Conservation (phyloP, 2,113 vertebrate genomes). For the Oryzias melastigma region DNA sequence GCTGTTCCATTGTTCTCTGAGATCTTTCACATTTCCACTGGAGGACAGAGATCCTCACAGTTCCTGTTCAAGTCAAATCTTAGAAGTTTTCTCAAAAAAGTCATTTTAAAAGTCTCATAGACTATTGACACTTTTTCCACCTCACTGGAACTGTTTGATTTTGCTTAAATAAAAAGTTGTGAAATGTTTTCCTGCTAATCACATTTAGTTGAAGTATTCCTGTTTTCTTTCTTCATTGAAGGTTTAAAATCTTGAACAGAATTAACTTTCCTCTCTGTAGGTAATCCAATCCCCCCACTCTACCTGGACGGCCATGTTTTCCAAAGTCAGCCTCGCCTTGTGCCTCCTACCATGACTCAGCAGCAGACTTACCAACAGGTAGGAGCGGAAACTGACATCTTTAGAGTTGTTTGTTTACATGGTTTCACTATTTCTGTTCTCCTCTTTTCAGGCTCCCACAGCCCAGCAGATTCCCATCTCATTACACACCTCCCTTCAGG, state of each 20-base stretch:
- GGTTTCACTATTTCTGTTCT: constrained; percentile 11
- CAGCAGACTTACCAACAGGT: constrained; percentile 98
- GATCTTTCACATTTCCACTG: too few relatives aligned
- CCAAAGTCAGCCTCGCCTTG: constrained; percentile 92
- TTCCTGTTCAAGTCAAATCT: too few relatives aligned
- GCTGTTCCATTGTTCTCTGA: too few relatives aligned
- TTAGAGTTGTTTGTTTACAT: not conserved
- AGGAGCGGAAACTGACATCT: not conserved
- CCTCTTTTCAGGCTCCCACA: constrained; percentile 82
- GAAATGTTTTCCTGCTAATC: not conserved
- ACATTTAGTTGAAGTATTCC: not conserved
- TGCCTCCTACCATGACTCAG: constrained; percentile 93
- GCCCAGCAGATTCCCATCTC: constrained; percentile 98
- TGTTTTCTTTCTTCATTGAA: not conserved
- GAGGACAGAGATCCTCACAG: too few relatives aligned
- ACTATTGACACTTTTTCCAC: too few relatives aligned
- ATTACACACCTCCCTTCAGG: constrained; percentile 95
- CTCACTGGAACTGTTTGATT: too few relatives aligned
- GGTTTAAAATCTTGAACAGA: not conserved
- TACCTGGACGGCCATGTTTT: constrained; percentile 97
- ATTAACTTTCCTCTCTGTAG: constrained; percentile 62
- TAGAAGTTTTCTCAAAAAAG: too few relatives aligned
- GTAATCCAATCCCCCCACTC: constrained; percentile 92
- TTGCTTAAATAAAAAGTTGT: too few relatives aligned
- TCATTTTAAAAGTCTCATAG: too few relatives aligned